phyloP scores from a whole-genome alignment of 2,113 vertebrate species.

The Chitala chitala region DNA sequence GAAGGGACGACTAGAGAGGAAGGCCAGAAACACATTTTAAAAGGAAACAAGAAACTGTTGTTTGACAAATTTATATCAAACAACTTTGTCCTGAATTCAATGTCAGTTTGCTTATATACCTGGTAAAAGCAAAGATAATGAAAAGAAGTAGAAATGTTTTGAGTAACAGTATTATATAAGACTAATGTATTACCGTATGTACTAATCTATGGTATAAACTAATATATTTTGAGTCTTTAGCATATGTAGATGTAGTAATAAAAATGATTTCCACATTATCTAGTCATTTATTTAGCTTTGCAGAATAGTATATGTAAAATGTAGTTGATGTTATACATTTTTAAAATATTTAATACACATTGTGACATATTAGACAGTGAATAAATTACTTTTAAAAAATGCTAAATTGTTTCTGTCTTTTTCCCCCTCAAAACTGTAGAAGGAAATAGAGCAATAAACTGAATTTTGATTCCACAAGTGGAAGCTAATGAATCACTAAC shows the following conservation, averaged over 20 bases:
- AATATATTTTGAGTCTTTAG: conserved; percentile 57
- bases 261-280: conserved; percentile 41
- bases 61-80: neutral
- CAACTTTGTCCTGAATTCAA: conserved; percentile 15
- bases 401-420: too few species aligned
- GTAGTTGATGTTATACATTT: conserved; percentile 24
- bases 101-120: conserved; percentile 20
- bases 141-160: conserved; percentile 19
- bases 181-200: conserved; percentile 25
- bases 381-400: too few species aligned
- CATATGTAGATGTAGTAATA: conserved; percentile 47
- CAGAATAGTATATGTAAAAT: conserved; percentile 31
- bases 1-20: conserved; percentile 2
- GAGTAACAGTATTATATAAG: conserved; percentile 13
- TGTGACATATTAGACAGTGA: too few species aligned
- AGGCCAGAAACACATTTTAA: conserved; percentile 29
- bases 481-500: too few species aligned
- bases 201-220: conserved; percentile 51
- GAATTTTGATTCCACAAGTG: too few species aligned
- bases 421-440: too few species aligned
- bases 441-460: too few species aligned
- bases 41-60: conserved; percentile 26
- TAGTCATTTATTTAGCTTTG: conserved; percentile 32
- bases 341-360: conserved; percentile 34
- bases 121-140: conserved; percentile 29